Base-by-base conservation (phyloP, 23 tunicate genomes). In the Halocynthia aurantium region DNA sequence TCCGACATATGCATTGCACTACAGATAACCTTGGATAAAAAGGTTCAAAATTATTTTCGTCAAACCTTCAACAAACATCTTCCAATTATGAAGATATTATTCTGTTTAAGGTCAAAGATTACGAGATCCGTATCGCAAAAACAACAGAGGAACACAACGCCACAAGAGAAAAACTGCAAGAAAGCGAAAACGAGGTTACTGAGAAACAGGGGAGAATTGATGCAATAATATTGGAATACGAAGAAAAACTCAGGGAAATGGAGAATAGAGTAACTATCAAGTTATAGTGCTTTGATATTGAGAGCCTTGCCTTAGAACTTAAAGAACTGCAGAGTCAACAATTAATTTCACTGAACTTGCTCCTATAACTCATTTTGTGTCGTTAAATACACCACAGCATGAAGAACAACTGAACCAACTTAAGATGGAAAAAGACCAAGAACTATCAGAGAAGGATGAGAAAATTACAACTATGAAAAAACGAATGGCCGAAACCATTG, bases 401-500 rank as follows among this genome's bases (percentile, higher is more conserved):
- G 85, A 89, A 70, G 58, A 52, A 53, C 75, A 89, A 40, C 20
- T 89, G 20, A 70, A 62, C 51, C 69, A 73, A 7, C 70, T 89
- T 6, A 55, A 58, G 49, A 85, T 80, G 56, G 18, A 70, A 15
- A 84, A 80, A 74, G 84, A 80, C 53, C 63, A 56, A 67, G 87
- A 84, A 71, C 55, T 89, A 6, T 56, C 61, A 84, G 85, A 89
- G 51, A 80, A 70, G 50, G 88, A 89, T 68, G 88, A 80, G 7
- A 80, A 69, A 53, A 19, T 89, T 61, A 60, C 52, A 6, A 17
- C 84, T 8, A 51, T 89, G 72, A 89, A 89, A 49, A 76, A 80
- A 73, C 80, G 88, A 49, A 89, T 89, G 96, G 96, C 96, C 5
- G 88, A 86, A 51, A 84, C 82, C 18, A 53, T 89, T 19, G 96